Evolutionary conservation across 1,140 invertebrate species (phyloP).

Genomic region (Pachypsylla venusta): DNA sequence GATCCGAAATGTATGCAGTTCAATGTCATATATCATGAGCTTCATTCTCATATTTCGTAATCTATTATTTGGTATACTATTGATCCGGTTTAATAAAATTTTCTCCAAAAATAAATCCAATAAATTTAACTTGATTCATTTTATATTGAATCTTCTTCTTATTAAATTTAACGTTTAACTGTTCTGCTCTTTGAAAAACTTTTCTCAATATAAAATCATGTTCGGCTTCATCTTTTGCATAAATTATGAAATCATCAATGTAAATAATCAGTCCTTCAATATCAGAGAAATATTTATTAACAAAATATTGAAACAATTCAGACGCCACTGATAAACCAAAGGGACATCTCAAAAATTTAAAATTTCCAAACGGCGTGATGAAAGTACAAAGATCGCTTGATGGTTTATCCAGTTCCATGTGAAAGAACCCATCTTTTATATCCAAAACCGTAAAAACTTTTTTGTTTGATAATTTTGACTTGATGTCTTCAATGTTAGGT

Average conservation of each 20-base stretch:
- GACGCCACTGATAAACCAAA: slow-evolving; percentile 25
- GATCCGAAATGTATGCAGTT: slow-evolving; percentile 25
- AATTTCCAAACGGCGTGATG: slow-evolving; percentile 24
- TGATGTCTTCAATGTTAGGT: slow-evolving; percentile 14
- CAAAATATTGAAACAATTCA: slow-evolving; percentile 28
- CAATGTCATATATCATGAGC: slow-evolving; percentile 28
- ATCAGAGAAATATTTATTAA: slow-evolving; percentile 22
- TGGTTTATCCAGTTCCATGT: slow-evolving; percentile 14
- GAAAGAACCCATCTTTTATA: slow-evolving; percentile 19
- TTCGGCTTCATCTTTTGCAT: slow-evolving; percentile 2
- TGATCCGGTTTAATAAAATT: slow-evolving; percentile 27
- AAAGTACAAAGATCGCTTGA: slow-evolving; percentile 10
- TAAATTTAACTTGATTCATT: slow-evolving; percentile 22
- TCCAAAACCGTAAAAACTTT: slow-evolving; percentile 17
- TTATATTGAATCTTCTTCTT: slow-evolving; percentile 26
- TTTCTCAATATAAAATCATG: too few relatives aligned
- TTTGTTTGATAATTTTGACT: slow-evolving; percentile 9
- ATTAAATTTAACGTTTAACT: slow-evolving; percentile 27
- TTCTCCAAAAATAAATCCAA: slow-evolving; percentile 27
- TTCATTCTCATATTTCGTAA: slow-evolving; percentile 30
- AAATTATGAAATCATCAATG: slow-evolving; percentile 9
- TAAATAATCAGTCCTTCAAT: slow-evolving; percentile 27
- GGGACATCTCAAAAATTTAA: slow-evolving; percentile 25
- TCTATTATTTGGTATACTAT: slow-evolving; percentile 23
- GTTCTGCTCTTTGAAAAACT: too few relatives aligned